phyloP scores from a whole-genome alignment of 37 sponge, comb jelly and placozoan species.

The Haliclona indistincta region DNA sequence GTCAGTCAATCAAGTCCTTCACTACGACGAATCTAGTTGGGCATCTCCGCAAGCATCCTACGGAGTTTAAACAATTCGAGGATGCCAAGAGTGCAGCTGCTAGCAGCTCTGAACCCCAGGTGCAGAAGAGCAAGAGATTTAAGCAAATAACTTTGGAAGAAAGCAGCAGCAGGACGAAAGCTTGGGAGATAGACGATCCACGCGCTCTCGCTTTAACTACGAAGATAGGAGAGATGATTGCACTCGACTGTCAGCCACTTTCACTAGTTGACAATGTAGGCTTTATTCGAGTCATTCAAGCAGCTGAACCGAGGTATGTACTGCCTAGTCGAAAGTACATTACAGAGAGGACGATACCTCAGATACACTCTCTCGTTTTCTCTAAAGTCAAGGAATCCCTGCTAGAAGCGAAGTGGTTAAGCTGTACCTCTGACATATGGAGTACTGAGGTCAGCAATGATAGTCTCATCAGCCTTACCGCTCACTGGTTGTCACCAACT shows the following conservation, averaged over 20 bases:
- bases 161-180: neutral
- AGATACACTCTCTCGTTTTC: neutral
- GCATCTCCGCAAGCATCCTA: too few species aligned
- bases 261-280: slow-evolving; percentile 41
- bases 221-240: slow-evolving; percentile 48
- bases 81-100: too few species aligned
- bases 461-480: too few species aligned
- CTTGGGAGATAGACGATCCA: slow-evolving; percentile 45
- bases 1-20: too few species aligned
- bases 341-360: slow-evolving; percentile 23
- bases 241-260: slow-evolving; percentile 34
- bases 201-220: slow-evolving; percentile 27
- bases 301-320: slow-evolving; percentile 21
- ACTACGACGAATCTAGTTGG: too few species aligned
- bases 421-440: slow-evolving; percentile 53
- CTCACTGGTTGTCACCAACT: too few species aligned
- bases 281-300: slow-evolving; percentile 20
- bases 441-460: slow-evolving; percentile 16
- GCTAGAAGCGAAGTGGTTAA: slow-evolving; percentile 1
- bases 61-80: too few species aligned
- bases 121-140: too few species aligned
- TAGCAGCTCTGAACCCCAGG: too few species aligned
- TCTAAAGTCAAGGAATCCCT: slow-evolving; percentile 8
- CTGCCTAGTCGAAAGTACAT: slow-evolving; percentile 49
- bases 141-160: neutral